Evolutionary conservation across 2,797 vertebrate genomes (phyloP).

Genomic region (Periophthalmus magnuspinnatus): DNA sequence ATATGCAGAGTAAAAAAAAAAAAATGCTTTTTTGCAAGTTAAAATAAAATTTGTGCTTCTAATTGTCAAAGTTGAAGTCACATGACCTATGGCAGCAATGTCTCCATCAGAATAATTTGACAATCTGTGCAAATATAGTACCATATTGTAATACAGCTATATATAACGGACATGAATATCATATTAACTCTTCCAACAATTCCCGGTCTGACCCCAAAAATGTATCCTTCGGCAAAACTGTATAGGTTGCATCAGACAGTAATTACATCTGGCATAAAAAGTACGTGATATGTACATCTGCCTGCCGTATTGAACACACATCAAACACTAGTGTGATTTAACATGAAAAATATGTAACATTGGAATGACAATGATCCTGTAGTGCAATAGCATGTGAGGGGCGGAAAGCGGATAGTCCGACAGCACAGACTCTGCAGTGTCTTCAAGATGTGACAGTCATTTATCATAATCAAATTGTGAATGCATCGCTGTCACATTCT

Average conservation of each 20-base stretch:
- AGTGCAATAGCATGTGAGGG: not conserved
- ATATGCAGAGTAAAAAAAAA: too few species aligned
- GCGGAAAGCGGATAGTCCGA: not conserved
- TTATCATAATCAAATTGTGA: not conserved
- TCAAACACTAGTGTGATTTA: not conserved
- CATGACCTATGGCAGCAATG: too few species aligned
- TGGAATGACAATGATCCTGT: not conserved
- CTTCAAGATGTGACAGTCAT: not conserved
- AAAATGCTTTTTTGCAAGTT: too few species aligned
- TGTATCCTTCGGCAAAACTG: not conserved
- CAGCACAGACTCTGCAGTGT: conserved; percentile 1
- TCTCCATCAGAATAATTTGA: too few species aligned
- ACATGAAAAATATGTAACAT: not conserved
- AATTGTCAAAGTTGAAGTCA: too few species aligned
- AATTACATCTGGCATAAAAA: too few species aligned
- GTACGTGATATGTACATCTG: not conserved
- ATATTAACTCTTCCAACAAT: too few species aligned
- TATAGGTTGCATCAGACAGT: not conserved
- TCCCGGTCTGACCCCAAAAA: too few species aligned
- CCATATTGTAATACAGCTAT: too few species aligned
- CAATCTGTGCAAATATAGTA: too few species aligned
- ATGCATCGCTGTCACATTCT: not conserved
- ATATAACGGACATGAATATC: too few species aligned
- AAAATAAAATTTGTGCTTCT: too few species aligned
- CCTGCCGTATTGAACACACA: not conserved